Base-by-base conservation (phyloP, 2,888 invertebrate genomes). In the Sinodicranocentrus sp. region DNA sequence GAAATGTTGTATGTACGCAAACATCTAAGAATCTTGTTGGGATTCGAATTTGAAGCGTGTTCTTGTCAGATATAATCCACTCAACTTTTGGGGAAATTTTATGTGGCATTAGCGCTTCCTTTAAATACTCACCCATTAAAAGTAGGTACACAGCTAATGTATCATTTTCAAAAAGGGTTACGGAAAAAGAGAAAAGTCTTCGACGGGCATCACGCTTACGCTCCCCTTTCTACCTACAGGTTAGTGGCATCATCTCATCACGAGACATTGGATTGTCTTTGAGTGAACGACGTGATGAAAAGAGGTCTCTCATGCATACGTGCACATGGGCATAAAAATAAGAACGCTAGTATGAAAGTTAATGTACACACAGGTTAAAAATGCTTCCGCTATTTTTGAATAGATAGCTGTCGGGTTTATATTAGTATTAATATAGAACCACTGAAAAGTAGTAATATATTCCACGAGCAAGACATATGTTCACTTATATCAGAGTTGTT, bases 321-420 rank as follows among this genome's bases (percentile, higher is more conserved):
- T 33, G 67, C 71, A 71, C n/a, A 72, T 19, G 28, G 39, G 26
- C 80, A n/a, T 80, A 80, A 80, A 80, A 80, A 80, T 80, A 80
- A 80, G 72, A 70, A 61, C 63, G 63, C 44, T 19, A 6, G 3
- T 10, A 23, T 21, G 19, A 19, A 57, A 23, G 25, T 59, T n/a
- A n/a, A n/a, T n/a, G n/a, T n/a, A n/a, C n/a, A n/a, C 52, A 52
- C 52, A 57, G 17, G 71, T 57, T 54, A 28, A 71, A 71, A 71
- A 54, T 57, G 57, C 71, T 75, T 75, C 75, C 63, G 75, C 57
- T 57, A 57, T 57, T 57, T 48, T 57, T 57, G 57, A 6, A 48
- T n/a, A 48, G 33, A 33, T n/a, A n/a, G n/a, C n/a, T n/a, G n/a
- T n/a, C n/a, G n/a, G n/a, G n/a, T n/a, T n/a, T n/a, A n/a, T n/a